A percentile compares a stretch with the other conserved stretches of the same genome.
phyloP scores from a whole-genome alignment of 2,888 invertebrate species.

The Oxyteleia sp. region DNA sequence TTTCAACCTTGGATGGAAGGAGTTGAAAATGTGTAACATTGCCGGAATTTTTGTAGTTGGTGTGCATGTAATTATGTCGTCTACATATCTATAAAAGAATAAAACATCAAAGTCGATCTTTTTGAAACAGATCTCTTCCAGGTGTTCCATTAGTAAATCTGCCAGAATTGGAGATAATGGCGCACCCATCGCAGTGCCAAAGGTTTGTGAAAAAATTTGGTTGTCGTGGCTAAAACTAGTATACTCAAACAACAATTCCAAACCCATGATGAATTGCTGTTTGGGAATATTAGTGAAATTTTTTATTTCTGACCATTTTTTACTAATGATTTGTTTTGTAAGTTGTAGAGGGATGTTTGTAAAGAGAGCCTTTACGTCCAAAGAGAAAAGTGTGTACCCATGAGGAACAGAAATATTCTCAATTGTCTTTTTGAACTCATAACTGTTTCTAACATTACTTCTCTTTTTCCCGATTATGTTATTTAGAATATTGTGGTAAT shows the following conservation, averaged over 20 bases:
- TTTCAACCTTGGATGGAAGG: constrained; percentile 5
- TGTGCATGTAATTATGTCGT: constrained; percentile 37
- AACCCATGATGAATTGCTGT: neutral
- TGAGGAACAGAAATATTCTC: neutral
- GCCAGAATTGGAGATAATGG: constrained; percentile 18
- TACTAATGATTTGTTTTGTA: neutral
- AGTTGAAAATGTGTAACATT: neutral
- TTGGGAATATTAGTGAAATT: neutral
- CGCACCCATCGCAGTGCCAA: constrained; percentile 49
- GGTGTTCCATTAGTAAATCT: constrained; percentile 18
- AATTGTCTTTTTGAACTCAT: neutral
- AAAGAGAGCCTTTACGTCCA: neutral
- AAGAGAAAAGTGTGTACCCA: neutral
- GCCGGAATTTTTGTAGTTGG: neutral
- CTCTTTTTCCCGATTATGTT: neutral
- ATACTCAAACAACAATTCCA: neutral
- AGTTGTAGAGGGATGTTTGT: constrained; percentile 2
- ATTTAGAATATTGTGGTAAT: neutral
- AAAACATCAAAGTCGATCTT: neutral
- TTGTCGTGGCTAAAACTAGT: neutral
- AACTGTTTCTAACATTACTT: neutral
- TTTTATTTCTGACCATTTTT: constrained; percentile 3
- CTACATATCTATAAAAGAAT: constrained; percentile 39
- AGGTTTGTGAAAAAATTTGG: constrained; percentile 13
- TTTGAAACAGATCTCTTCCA: constrained; percentile 5